A percentile compares a stretch with the other conserved stretches of the same genome.
Conservation (phyloP, 2,888 invertebrate species). For the Latheticus oryzae region DNA sequence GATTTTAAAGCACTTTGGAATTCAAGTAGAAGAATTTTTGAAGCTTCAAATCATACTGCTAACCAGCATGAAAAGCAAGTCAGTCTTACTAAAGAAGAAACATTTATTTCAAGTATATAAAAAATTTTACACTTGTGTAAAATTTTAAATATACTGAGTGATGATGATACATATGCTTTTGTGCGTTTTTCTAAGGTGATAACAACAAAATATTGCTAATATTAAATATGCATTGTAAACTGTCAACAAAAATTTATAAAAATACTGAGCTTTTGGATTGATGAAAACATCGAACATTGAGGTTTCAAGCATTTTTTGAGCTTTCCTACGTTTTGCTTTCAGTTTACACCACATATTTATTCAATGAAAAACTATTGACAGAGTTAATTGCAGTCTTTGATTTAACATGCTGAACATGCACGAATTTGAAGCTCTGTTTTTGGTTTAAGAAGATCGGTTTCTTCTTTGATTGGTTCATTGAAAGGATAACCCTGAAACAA, state of each 20-base stretch:
- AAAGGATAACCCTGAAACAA: constrained; percentile 55
- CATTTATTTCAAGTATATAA: constrained; percentile 18
- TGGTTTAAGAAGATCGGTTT: constrained; percentile 51
- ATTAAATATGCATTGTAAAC: constrained; percentile 26
- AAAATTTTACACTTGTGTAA: constrained; percentile 6
- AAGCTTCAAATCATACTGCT: constrained; percentile 2
- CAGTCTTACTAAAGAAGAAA: constrained; percentile 42
- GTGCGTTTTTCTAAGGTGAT: constrained; percentile 18
- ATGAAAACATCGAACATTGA: constrained; percentile 27
- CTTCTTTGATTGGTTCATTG: constrained; percentile 52
- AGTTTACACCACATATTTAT: constrained; percentile 38
- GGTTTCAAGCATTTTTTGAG: constrained; percentile 30
- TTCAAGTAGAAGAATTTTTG: constrained; percentile 32
- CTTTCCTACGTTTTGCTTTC: constrained; percentile 37
- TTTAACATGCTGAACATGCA: constrained; percentile 53
- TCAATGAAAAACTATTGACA: constrained; percentile 40
- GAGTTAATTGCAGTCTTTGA: constrained; percentile 36
- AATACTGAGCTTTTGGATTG: constrained; percentile 2
- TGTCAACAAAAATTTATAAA: constrained; percentile 5
- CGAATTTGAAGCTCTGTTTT: constrained; percentile 52
- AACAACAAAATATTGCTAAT: constrained; percentile 19
- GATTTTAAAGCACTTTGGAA: constrained; percentile 42
- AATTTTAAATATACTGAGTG: constrained; percentile 17
- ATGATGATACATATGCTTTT: constrained; percentile 15
- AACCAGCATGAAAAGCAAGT: too few relatives aligned